Conservation (phyloP, 2,113 vertebrate species). For the Ameiurus melas region DNA sequence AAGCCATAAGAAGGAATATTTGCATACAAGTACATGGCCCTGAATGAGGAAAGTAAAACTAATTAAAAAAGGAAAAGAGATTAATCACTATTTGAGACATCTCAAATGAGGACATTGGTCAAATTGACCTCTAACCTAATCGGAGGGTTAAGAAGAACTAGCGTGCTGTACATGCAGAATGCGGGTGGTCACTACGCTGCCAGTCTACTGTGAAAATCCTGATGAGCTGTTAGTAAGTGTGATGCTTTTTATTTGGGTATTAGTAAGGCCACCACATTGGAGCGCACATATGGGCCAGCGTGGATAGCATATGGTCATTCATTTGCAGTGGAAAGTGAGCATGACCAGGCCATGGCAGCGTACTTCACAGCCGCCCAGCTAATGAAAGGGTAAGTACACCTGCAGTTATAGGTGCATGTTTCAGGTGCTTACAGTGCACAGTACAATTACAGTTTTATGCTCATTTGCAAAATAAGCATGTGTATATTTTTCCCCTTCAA, state of each 20-base stretch:
- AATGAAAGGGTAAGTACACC: slow-evolving; percentile 90
- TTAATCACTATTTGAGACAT: too few species aligned
- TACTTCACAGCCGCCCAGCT: slow-evolving; percentile 98
- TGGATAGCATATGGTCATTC: slow-evolving; percentile 99
- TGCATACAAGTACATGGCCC: too few species aligned
- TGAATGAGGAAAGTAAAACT: too few species aligned
- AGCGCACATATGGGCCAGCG: slow-evolving; percentile 92
- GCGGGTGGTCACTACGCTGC: neutral
- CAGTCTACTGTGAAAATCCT: neutral
- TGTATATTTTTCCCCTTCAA: slow-evolving; percentile 56
- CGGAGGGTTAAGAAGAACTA: too few species aligned
- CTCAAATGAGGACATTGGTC: too few species aligned
- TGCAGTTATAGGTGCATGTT: neutral
- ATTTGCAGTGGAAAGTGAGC: slow-evolving; percentile 96
- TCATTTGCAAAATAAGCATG: neutral
- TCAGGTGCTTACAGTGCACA: neutral
- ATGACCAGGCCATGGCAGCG: slow-evolving; percentile 97
- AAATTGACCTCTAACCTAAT: too few species aligned
- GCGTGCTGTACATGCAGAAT: neutral
- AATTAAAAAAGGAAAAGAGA: too few species aligned
- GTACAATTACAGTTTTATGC: neutral
- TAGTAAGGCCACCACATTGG: slow-evolving; percentile 95
- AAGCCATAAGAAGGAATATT: too few species aligned
- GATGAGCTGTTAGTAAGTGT: neutral
- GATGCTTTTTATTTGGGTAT: slow-evolving; percentile 18